These are phyloP conservation scores for Corynorhinus townsendii DNA, from an alignment of 2,113 vertebrate genomes.

Conservation along the genomic window DNA sequence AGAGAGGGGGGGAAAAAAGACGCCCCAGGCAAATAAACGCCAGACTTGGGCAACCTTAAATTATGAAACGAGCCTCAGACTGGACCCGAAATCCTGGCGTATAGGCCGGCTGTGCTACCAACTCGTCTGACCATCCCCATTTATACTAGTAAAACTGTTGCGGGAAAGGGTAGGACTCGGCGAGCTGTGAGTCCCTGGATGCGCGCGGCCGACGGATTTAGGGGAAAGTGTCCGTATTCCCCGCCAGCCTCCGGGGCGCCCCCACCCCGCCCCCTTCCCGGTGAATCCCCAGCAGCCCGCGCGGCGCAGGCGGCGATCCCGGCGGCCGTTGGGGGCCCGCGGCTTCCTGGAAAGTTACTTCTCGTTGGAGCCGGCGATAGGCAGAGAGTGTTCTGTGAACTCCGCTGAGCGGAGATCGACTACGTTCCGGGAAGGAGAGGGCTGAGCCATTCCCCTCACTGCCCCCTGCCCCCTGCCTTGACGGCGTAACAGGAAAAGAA, in stretches of 20 bases:
- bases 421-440: slow-evolving; percentile 75
- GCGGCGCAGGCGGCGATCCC: background rate
- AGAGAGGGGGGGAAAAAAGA: background rate
- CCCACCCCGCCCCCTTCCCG: background rate
- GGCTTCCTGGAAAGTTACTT: slow-evolving; percentile 83
- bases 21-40: background rate
- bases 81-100: background rate
- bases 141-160: background rate
- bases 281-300: slow-evolving; percentile 38
- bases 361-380: slow-evolving; percentile 72
- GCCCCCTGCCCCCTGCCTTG: slow-evolving; percentile 60
- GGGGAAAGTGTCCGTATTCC: slow-evolving; percentile 38
- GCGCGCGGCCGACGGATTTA: background rate
- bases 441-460: slow-evolving; percentile 66
- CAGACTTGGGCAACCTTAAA: background rate
- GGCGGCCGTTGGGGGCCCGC: slow-evolving; percentile 34
- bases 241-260: background rate
- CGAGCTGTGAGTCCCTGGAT: background rate
- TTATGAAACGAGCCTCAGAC: background rate
- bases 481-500: slow-evolving; percentile 40
- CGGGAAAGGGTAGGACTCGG: background rate
- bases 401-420: slow-evolving; percentile 65
- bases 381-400: slow-evolving; percentile 80
- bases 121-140: background rate
- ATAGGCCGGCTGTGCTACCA: background rate